phyloP scores from a whole-genome alignment of 1,140 invertebrate species.

The Notospermus geniculatus region DNA sequence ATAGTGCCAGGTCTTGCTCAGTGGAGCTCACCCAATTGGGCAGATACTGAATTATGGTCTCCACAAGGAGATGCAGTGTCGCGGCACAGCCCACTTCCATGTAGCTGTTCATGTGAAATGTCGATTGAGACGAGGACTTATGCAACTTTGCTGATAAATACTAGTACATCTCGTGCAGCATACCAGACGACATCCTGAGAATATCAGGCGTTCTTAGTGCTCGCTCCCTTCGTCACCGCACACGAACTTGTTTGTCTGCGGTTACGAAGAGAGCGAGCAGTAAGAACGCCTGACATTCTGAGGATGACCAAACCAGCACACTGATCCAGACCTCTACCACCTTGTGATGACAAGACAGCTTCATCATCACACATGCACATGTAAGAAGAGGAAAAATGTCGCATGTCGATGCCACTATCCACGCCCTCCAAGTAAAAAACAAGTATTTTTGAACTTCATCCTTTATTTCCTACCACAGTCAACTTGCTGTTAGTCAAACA shows the following conservation, averaged over 20 bases:
- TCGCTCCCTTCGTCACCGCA: too few species aligned
- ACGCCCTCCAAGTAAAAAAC: too few species aligned
- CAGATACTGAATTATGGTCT: slow-evolving; percentile 16
- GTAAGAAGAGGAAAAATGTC: background rate
- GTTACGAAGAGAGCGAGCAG: too few species aligned
- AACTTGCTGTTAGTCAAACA: too few species aligned
- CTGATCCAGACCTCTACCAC: background rate
- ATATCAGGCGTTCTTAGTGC: too few species aligned
- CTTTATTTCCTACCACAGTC: too few species aligned
- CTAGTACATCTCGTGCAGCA: background rate
- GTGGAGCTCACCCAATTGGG: slow-evolving; percentile 14
- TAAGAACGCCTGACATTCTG: too few species aligned
- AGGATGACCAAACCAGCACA: background rate
- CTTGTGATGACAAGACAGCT: background rate
- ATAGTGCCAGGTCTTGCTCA: slow-evolving; percentile 6
- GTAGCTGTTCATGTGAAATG: background rate
- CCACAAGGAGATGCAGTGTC: slow-evolving; percentile 20
- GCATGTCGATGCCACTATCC: background rate
- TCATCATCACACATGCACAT: background rate
- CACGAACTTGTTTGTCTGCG: too few species aligned
- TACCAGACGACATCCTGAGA: too few species aligned
- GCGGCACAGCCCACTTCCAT: slow-evolving; percentile 12
- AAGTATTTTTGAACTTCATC: too few species aligned
- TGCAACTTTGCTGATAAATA: background rate
- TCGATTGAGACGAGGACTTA: background rate